Evolutionary conservation across 2,888 invertebrate species (phyloP).

Genomic region (Luperina nickerlii): DNA sequence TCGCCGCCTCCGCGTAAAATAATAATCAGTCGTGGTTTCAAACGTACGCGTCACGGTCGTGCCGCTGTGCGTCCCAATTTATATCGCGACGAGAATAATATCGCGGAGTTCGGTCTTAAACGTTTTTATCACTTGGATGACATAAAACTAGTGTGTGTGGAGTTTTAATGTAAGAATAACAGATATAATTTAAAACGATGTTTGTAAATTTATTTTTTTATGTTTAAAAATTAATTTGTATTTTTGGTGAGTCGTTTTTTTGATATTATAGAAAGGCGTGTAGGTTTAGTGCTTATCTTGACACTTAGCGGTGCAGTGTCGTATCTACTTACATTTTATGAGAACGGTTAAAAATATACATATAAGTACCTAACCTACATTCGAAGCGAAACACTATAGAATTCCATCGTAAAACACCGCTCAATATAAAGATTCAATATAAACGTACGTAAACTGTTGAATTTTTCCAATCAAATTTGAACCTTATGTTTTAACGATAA

Average conservation of each 20-base stretch:
- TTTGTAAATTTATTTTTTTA: background rate
- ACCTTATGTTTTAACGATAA: too few species aligned
- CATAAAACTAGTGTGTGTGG: slow-evolving; percentile 31
- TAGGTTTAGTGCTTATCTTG: slow-evolving; percentile 10
- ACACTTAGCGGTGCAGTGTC: slow-evolving; percentile 11
- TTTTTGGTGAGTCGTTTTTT: slow-evolving; percentile 32
- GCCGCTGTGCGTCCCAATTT: slow-evolving; percentile 30
- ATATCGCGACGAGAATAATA: slow-evolving; percentile 54
- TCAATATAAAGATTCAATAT: background rate
- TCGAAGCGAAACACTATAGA: slow-evolving; percentile 1
- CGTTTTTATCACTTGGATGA: slow-evolving; percentile 21
- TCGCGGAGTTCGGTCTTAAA: slow-evolving; percentile 50
- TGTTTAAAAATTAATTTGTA: background rate
- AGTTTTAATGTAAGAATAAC: slow-evolving; percentile 53
- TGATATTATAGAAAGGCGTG: slow-evolving; percentile 16
- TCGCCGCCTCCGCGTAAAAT: slow-evolving; percentile 14
- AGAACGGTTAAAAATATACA: slow-evolving; percentile 3
- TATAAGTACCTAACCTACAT: slow-evolving; percentile 40
- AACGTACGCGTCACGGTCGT: slow-evolving; percentile 16
- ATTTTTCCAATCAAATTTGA: too few species aligned
- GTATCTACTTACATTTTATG: slow-evolving; percentile 37
- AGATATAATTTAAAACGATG: background rate
- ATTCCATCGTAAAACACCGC: background rate
- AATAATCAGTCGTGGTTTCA: slow-evolving; percentile 36
- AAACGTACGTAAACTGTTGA: background rate